Evolutionary conservation across 1,140 invertebrate genomes (phyloP), one percentile per base, ranked within the genome.

Genomic region (Copidosoma floridanum): DNA sequence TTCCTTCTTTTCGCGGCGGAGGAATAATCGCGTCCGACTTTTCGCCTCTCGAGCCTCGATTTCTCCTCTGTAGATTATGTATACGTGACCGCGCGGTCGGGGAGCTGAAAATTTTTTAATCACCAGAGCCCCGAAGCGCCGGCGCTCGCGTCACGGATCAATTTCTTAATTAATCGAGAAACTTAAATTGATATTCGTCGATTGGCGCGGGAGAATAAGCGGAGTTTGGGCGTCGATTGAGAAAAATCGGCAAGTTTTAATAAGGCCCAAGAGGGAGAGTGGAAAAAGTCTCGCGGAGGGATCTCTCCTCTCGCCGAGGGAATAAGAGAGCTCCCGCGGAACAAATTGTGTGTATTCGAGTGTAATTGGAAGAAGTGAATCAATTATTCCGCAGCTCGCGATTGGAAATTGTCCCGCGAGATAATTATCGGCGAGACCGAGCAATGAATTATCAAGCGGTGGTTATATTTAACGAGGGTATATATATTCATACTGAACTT

Each of bases 121-220:
- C 41, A 40, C 27, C 35, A 41, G 21, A n/a, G n/a, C 5, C 53
- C 23, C 27, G 23, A 26, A 14, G 26, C 12, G 18, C 16, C 5
- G 6, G 41, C 41, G 41, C 41, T 43, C 16, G 18, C 23, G 3
- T 16, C 24, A 10, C 20, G 1, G 52, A 57, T 62, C 60, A 57
- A 62, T 62, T 62, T 62, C 60, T 62, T 62, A 62, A 62, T 57
- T 57, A 62, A 57, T 62, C 48, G 60, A 62, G 52, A 52, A 62
- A 57, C 54, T 57, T 62, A 46, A 62, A 37, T 62, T 57, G 52
- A 55, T 55, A 61, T 48, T 44, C 54, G 54, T 57, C n/a, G n/a
- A n/a, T n/a, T n/a, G n/a, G n/a, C n/a, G n/a, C n/a, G n/a, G n/a
- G n/a, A n/a, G n/a, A n/a, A n/a, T n/a, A n/a, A n/a, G n/a, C n/a